Conservation (phyloP, 2,113 vertebrate species). For the Cnemophilus loriae region DNA sequence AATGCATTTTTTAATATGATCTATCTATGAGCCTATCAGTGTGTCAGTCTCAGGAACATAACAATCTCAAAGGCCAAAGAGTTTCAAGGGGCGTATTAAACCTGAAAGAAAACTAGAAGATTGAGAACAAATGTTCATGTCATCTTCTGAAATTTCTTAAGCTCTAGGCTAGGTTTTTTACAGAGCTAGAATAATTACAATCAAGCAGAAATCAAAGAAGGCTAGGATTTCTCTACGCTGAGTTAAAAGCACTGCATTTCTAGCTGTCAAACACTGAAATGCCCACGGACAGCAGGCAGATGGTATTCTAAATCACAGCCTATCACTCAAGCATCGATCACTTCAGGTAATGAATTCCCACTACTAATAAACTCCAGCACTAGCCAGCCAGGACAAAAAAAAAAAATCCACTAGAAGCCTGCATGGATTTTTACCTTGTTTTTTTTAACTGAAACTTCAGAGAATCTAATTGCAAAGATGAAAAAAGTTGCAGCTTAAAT, state of each 20-base stretch:
- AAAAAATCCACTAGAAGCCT: background rate
- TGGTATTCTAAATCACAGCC: background rate
- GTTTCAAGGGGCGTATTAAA: background rate
- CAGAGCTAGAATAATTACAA: background rate
- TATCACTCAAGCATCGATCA: background rate
- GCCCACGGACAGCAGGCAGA: background rate
- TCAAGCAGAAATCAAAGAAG: background rate
- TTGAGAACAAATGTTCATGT: background rate
- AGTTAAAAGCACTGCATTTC: background rate
- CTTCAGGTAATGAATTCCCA: background rate
- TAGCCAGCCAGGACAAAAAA: background rate
- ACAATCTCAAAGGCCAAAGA: background rate
- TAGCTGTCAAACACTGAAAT: background rate
- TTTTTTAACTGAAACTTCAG: background rate
- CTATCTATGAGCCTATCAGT: background rate
- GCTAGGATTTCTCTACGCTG: background rate
- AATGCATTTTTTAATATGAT: background rate
- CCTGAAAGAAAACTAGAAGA: background rate
- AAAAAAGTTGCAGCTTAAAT: background rate
- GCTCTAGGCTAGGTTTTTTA: background rate
- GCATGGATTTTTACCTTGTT: background rate
- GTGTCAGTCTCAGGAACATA: background rate
- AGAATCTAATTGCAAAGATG: background rate
- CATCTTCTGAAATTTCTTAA: background rate
- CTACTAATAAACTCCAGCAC: background rate